Percentiles rank a stretch among this genome's conserved stretches.
These are phyloP conservation scores for Liodrosophila aerea DNA, from an alignment of 2,888 invertebrate species.

Conservation along the genomic window DNA sequence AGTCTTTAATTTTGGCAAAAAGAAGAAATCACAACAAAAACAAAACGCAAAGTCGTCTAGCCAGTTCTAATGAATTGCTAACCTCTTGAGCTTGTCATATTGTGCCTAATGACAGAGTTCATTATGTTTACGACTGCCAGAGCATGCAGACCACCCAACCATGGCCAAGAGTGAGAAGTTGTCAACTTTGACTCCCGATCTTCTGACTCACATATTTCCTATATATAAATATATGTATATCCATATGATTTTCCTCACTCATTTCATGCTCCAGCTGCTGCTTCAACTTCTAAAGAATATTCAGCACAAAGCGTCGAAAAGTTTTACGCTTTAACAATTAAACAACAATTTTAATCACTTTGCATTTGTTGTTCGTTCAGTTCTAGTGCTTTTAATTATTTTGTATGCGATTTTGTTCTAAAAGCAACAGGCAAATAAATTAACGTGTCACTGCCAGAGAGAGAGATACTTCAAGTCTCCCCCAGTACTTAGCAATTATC, in stretches of 20 bases:
- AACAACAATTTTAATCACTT: constrained; percentile 56
- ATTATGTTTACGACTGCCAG: constrained; percentile 32
- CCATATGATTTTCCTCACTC: constrained; percentile 3
- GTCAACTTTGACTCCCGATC: no score
- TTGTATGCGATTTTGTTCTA: constrained; percentile 54
- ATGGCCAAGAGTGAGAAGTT: neutral
- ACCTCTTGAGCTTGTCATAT: constrained; percentile 39
- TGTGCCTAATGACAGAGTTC: constrained; percentile 54
- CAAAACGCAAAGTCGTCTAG: constrained; percentile 1
- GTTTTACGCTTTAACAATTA: constrained; percentile 45
- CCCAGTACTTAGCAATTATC: constrained; percentile 18
- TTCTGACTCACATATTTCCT: no score
- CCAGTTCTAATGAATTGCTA: constrained; percentile 48
- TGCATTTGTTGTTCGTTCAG: constrained; percentile 48
- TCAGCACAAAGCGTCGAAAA: constrained; percentile 26
- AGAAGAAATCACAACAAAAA: no score
- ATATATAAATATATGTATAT: no score
- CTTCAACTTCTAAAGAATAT: constrained; percentile 7
- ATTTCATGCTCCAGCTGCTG: constrained; percentile 26
- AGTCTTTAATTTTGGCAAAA: constrained; percentile 16
- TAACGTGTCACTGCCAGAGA: constrained; percentile 61
- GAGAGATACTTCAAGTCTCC: constrained; percentile 11
- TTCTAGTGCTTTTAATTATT: constrained; percentile 66
- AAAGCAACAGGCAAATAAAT: constrained; percentile 65
- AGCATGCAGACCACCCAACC: constrained; percentile 23